Evolutionary conservation across 2,113 vertebrate species (phyloP).

Genomic region (Rynchops niger): DNA sequence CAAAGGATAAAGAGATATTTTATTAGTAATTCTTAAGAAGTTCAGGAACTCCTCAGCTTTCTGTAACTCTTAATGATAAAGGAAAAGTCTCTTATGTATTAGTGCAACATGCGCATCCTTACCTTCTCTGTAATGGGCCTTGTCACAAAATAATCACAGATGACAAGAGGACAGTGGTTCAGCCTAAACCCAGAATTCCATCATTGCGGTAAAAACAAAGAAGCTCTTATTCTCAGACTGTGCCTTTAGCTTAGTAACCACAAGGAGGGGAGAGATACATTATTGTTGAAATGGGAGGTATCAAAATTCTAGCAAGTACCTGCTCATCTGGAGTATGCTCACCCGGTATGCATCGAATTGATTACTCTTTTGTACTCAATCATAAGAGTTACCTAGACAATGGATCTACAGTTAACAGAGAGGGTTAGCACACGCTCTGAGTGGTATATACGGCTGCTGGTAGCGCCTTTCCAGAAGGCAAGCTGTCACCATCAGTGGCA

Average conservation of each 20-base stretch:
- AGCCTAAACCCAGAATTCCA: background rate
- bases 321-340: background rate
- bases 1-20: background rate
- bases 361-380: background rate
- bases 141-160: background rate
- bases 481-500: background rate
- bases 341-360: fast-evolving
- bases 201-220: background rate
- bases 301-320: background rate
- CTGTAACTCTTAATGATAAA: background rate
- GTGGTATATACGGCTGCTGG: background rate
- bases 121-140: background rate
- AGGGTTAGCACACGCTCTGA: background rate
- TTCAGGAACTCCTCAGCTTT: background rate
- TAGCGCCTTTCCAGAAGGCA: background rate
- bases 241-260: background rate
- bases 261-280: background rate
- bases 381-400: background rate
- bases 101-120: background rate
- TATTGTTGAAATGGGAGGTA: background rate
- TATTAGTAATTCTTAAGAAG: background rate
- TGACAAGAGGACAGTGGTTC: background rate
- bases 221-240: background rate
- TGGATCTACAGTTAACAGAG: background rate
- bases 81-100: background rate